Evolutionary conservation across 2,113 vertebrate genomes (phyloP).

Genomic region (Physeter macrocephalus): DNA sequence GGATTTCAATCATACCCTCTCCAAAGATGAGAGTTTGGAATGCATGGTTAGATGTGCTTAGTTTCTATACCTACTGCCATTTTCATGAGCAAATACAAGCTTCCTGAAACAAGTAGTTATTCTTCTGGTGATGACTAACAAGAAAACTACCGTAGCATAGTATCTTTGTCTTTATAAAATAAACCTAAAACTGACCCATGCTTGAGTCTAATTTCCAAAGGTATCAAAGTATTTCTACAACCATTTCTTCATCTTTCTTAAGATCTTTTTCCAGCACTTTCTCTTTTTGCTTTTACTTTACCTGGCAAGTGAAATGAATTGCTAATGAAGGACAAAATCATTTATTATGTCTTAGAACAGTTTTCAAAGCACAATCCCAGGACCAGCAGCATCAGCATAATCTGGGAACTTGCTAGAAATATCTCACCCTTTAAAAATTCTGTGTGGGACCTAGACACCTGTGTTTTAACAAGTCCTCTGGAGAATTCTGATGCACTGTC

Average conservation of each 20-base stretch:
- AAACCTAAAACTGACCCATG: background rate
- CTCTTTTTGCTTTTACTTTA: background rate
- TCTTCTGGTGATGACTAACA: background rate
- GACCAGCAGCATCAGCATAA: background rate
- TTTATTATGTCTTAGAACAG: background rate
- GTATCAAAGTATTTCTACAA: background rate
- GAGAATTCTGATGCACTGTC: background rate
- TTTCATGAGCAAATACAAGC: background rate
- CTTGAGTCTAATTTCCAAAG: background rate
- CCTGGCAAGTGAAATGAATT: background rate
- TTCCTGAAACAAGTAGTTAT: background rate
- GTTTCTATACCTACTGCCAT: background rate
- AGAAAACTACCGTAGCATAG: background rate
- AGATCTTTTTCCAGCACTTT: background rate
- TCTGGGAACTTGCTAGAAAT: background rate
- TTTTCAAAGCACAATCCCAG: background rate
- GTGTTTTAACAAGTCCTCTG: background rate
- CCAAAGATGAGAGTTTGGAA: background rate
- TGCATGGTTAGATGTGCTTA: background rate
- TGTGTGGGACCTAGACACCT: background rate
- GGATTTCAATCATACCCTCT: background rate
- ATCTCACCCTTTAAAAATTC: background rate
- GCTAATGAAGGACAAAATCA: background rate
- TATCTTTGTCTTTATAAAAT: background rate
- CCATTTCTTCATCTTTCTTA: background rate